These are phyloP conservation scores for Anser cygnoides DNA, from an alignment of 2,113 vertebrate genomes.

Conservation along the genomic window DNA sequence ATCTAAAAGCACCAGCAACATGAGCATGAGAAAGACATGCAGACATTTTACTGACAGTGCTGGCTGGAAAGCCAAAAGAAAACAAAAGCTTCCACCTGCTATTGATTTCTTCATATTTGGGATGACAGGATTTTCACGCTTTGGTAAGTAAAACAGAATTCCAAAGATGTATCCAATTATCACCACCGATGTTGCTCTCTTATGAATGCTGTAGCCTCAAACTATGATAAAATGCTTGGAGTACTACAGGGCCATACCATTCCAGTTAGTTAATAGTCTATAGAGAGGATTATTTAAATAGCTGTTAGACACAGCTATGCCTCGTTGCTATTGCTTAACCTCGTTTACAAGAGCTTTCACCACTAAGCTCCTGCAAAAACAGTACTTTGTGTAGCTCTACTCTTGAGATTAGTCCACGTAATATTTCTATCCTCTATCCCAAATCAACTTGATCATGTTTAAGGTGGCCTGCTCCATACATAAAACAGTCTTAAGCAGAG, in stretches of 20 bases:
- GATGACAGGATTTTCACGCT: background rate
- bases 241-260: background rate
- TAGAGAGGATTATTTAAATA: background rate
- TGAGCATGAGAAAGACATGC: fast-evolving
- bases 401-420: background rate
- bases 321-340: background rate
- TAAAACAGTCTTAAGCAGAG: background rate
- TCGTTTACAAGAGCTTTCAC: background rate
- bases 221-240: background rate
- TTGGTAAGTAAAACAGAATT: background rate
- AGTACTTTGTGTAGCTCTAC: background rate
- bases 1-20: background rate
- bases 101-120: background rate
- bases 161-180: background rate
- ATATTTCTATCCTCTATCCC: background rate
- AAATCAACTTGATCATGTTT: background rate
- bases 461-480: background rate
- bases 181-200: background rate
- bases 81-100: background rate
- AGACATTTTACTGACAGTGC: background rate
- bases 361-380: background rate
- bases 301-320: background rate
- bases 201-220: fast-evolving
- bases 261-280: background rate
- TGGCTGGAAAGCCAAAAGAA: background rate